Evolutionary conservation across 2,888 invertebrate species (phyloP), one percentile per base, ranked within the genome.

Genomic region (Beris morrisii): DNA sequence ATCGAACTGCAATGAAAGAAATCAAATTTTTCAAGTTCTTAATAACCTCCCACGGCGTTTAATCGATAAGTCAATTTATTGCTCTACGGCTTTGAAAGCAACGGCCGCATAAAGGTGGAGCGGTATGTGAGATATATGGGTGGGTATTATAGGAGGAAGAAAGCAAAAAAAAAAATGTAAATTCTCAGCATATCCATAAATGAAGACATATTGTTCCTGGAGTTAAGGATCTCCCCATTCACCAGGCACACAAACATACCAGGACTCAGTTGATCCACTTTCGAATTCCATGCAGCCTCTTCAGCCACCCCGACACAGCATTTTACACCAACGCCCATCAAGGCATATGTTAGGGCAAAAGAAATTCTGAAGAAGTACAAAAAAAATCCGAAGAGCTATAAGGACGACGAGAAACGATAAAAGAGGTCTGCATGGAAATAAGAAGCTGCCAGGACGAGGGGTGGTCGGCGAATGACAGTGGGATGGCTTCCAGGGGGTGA

Each of bases 61-160:
- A 64, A 63, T 67, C 67, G 67, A 67, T 67, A 67, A 63, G 64
- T 64, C 67, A 67, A 67, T 67, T 67, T 64, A 63, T 67, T 67
- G 67, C 57, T 64, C 63, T 45, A 67, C 55, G 53, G 30, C 32
- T 46, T 54, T 31, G 66, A 11, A 59, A 56, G 57, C 59, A 55
- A 55, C 28, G 31, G 46, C 6, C 30, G 46, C 30, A 53, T n/a
- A 31, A 53, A 30, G 53, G 53, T 13, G 4, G 46, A 38, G 28
- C n/a, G 44, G 54, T 53, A 28, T 31, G 22, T 52, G 12, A n/a
- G 52, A 15, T 22, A 22, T 22, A 32, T 5, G 15, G 1, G n/a
- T 48, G 48, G n/a, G n/a, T 15, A 5, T 38, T 9, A 38, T 9
- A 9, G 9, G 38, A 3, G 3, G 38, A 53, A 9, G 4, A 12